A percentile compares a stretch with the other conserved stretches of the same genome.
These are phyloP conservation scores for Zosterops borbonicus DNA, from an alignment of 2,113 vertebrate species.

Conservation along the genomic window DNA sequence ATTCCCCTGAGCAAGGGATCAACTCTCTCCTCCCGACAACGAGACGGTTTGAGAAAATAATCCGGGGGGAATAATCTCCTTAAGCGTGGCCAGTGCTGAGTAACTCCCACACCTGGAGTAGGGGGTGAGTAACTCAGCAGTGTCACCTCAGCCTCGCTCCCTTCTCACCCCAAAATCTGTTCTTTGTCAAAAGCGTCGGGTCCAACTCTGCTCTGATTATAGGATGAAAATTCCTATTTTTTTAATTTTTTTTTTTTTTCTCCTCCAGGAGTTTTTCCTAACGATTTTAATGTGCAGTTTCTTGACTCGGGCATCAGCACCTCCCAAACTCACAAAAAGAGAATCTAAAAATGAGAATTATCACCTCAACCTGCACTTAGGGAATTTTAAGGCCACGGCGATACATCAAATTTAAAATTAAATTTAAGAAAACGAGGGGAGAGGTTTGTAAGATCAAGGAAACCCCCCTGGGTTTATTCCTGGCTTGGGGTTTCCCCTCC, in stretches of 20 bases:
- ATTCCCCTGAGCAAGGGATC: not conserved
- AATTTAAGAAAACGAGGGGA: too few relatives aligned
- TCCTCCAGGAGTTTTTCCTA: not conserved
- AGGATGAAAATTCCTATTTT: not conserved
- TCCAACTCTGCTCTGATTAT: accelerated
- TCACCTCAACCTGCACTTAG: accelerated
- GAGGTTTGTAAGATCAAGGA: not conserved
- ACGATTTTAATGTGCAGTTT: accelerated
- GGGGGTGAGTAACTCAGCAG: accelerated
- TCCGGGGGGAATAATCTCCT: not conserved
- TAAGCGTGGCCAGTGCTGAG: not conserved
- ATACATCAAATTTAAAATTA: not conserved
- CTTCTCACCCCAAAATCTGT: accelerated
- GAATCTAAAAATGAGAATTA: accelerated
- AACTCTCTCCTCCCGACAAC: not conserved
- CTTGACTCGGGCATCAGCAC: not conserved
- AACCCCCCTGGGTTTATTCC: not conserved
- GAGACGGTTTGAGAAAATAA: too few relatives aligned
- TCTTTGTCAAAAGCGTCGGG: accelerated
- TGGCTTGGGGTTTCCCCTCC: not conserved
- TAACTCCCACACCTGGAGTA: not conserved
- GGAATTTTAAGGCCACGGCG: accelerated
- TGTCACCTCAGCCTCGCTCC: not conserved
- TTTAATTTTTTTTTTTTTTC: too few relatives aligned
- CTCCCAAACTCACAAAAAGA: not conserved